Percentiles rank a stretch among this genome's conserved stretches.
Evolutionary conservation across 2,113 vertebrate genomes (phyloP).

Genomic region (Shinisaurus crocodilurus): DNA sequence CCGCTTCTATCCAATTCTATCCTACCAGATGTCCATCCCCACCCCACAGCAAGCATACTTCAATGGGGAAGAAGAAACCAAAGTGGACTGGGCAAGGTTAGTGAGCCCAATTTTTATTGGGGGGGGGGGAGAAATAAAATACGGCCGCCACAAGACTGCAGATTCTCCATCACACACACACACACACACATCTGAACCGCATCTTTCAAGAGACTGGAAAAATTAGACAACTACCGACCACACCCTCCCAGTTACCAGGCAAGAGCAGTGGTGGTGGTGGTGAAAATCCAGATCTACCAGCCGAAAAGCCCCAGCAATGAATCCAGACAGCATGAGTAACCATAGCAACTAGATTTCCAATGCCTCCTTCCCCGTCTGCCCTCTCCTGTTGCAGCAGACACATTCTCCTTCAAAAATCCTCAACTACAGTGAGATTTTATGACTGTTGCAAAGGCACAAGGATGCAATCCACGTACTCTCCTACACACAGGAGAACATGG

Average conservation of each 20-base stretch:
- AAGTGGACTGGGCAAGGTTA: too few relatives aligned
- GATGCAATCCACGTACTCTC: not conserved
- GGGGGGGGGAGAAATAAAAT: not conserved
- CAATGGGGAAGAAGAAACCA: not conserved
- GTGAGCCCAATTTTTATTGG: not conserved
- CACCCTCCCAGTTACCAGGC: not conserved
- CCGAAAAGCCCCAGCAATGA: slow-evolving; percentile 7
- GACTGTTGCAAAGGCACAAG: not conserved
- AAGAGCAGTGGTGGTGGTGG: not conserved
- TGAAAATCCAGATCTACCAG: not conserved
- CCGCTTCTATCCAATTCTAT: not conserved
- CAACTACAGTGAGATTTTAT: not conserved
- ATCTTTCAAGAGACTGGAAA: not conserved
- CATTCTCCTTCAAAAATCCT: slow-evolving; percentile 34
- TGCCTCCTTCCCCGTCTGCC: not conserved
- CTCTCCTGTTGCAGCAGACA: slow-evolving; percentile 35
- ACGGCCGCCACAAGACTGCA: not conserved
- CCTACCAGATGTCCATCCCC: not conserved
- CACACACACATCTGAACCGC: too few relatives aligned
- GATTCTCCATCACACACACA: not conserved
- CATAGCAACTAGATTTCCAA: slow-evolving; percentile 66
- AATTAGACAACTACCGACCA: rapidly evolving
- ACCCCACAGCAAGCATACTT: not conserved
- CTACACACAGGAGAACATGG: not conserved
- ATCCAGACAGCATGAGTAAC: slow-evolving; percentile 62